These are phyloP conservation scores for Protomyctophum bolini DNA, from an alignment of 2,113 vertebrate genomes.

Conservation along the genomic window DNA sequence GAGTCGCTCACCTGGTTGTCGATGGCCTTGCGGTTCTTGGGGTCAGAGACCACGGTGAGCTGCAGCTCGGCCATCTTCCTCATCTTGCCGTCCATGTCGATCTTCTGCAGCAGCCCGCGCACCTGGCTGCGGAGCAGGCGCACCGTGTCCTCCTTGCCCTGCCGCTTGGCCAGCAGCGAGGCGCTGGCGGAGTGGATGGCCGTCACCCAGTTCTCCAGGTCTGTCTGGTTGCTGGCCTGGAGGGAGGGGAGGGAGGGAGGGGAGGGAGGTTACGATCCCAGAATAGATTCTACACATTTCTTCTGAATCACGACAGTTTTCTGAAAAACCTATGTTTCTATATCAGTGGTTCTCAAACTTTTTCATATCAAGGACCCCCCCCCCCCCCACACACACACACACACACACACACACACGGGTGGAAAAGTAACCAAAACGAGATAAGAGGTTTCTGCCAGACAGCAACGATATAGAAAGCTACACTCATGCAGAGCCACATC, in stretches of 20 bases:
- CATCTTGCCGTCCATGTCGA: constrained; percentile 99
- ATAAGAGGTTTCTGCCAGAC: no score
- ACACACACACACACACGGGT: no score
- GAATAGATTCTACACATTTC: no score
- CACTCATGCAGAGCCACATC: no score
- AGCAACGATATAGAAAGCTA: no score
- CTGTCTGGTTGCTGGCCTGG: constrained; percentile 94
- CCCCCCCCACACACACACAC: no score
- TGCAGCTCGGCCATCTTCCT: constrained; percentile 98
- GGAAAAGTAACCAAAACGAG: no score
- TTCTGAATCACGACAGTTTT: no score
- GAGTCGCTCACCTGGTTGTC: constrained; percentile 88
- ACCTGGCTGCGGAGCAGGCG: constrained; percentile 89
- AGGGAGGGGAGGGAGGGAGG: not conserved
- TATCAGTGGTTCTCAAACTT: no score
- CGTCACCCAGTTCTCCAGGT: constrained; percentile 97
- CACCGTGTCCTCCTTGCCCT: constrained; percentile 94
- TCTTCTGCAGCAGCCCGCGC: constrained; percentile 90
- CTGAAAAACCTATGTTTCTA: no score
- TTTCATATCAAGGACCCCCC: no score
- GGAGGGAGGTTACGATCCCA: not conserved
- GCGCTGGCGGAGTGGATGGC: constrained; percentile 96
- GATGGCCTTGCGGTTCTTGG: constrained; percentile 95
- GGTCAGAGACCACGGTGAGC: constrained; percentile 88
- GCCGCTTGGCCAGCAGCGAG: constrained; percentile 92